Evolutionary conservation across 2,888 invertebrate genomes (phyloP).

Genomic region (Laspeyria flexula): DNA sequence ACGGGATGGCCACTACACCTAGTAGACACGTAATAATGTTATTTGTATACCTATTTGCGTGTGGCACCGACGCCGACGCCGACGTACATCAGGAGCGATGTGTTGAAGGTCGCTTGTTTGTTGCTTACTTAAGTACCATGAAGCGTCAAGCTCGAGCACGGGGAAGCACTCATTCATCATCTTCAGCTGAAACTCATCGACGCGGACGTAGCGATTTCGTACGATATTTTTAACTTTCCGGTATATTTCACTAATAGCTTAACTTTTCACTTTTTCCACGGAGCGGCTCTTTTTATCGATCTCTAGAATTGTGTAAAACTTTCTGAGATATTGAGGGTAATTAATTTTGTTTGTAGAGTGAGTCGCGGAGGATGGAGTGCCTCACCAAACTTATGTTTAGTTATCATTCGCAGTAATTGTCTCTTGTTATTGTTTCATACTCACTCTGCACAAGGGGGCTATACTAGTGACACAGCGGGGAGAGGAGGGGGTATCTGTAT

Average conservation of each 20-base stretch:
- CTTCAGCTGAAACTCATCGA: not conserved
- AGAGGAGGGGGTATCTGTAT: not conserved
- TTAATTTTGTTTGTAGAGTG: not conserved
- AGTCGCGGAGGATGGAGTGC: not conserved
- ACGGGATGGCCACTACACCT: no score
- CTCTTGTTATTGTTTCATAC: conserved; percentile 13
- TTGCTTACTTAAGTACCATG: no score
- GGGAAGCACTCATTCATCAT: not conserved
- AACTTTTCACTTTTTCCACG: not conserved
- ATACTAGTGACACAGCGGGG: not conserved
- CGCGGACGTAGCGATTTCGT: not conserved
- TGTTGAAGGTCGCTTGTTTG: no score
- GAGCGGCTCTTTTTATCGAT: conserved; percentile 3
- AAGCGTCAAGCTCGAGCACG: no score
- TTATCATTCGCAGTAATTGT: conserved; percentile 11
- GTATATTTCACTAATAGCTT: conserved; percentile 15
- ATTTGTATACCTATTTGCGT: no score
- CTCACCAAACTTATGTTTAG: not conserved
- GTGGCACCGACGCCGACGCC: no score
- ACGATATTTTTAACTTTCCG: conserved; percentile 14
- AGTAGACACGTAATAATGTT: no score
- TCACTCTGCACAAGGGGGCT: not conserved
- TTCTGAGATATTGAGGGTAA: not conserved
- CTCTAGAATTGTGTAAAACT: conserved; percentile 11
- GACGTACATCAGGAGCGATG: no score